Evolutionary conservation across 2,888 invertebrate species (phyloP).

Genomic region (Drosophila stalkeri): DNA sequence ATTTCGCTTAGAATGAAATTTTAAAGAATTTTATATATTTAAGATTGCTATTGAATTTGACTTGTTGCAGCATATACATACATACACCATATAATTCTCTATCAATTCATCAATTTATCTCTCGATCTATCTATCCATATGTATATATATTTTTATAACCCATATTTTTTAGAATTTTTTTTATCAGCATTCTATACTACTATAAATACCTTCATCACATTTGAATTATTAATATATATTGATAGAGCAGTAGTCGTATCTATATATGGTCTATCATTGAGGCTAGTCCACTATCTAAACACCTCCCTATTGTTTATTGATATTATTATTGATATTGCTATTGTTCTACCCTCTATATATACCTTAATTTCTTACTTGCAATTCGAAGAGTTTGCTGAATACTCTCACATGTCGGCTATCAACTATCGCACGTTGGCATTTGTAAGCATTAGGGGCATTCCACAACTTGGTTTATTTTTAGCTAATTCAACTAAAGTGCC

Average conservation of each 20-base stretch:
- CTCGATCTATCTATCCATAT: background rate
- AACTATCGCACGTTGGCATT: slow-evolving; percentile 2
- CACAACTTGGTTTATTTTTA: slow-evolving; percentile 9
- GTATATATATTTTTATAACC: background rate
- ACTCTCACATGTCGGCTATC: too few species aligned
- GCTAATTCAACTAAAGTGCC: slow-evolving; percentile 29
- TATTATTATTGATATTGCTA: too few species aligned
- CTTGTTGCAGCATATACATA: background rate
- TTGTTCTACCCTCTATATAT: background rate
- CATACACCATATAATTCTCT: too few species aligned
- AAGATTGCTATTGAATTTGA: background rate
- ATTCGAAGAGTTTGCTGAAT: background rate
- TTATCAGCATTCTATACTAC: background rate
- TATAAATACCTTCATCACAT: background rate
- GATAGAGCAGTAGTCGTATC: background rate
- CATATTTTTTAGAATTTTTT: too few species aligned
- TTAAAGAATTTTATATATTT: slow-evolving; percentile 8
- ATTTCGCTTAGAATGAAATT: background rate
- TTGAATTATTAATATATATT: background rate
- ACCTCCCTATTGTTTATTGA: too few species aligned
- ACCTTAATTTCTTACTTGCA: background rate
- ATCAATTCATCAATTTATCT: background rate
- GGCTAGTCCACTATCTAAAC: background rate
- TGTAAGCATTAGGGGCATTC: slow-evolving; percentile 11
- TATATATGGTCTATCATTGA: background rate